phyloP scores from a whole-genome alignment of 2,113 vertebrate genomes.

The Gobius niger region DNA sequence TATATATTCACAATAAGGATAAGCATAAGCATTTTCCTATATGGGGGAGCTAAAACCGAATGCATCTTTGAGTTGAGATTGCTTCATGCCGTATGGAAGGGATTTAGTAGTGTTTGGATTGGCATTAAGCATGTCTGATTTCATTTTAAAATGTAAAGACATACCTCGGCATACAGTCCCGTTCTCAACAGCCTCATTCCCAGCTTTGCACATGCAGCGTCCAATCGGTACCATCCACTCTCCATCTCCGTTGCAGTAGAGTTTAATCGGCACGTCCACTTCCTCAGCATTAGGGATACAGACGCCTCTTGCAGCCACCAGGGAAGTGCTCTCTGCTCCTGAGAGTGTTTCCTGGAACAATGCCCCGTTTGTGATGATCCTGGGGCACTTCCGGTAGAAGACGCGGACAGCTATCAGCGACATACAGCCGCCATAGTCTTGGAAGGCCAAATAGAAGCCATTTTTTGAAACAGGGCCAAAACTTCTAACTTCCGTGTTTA shows the following conservation, averaged over 20 bases:
- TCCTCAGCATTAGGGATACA: conserved; percentile 94
- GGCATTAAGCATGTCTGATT: conserved; percentile 34
- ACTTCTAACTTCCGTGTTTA: conserved; percentile 96
- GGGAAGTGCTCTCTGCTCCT: conserved; percentile 93
- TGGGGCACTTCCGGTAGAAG: conserved; percentile 96
- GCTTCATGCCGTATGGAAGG: not conserved
- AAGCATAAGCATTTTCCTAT: conserved; percentile 15
- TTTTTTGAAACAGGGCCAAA: conserved; percentile 93
- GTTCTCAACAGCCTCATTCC: conserved; percentile 91
- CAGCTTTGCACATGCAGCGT: conserved; percentile 94
- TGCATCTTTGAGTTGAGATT: not conserved
- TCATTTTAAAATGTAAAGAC: conserved; percentile 26
- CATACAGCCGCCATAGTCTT: conserved; percentile 99
- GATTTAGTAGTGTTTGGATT: conserved; percentile 16
- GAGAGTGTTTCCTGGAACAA: conserved; percentile 94
- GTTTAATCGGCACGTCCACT: conserved; percentile 96
- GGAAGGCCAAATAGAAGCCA: conserved; percentile 97
- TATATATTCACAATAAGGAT: conserved; percentile 10
- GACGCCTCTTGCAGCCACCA: conserved; percentile 90
- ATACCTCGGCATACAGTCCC: conserved; percentile 94
- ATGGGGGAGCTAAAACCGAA: conserved; percentile 3
- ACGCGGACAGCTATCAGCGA: conserved; percentile 94
- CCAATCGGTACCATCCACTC: conserved; percentile 99
- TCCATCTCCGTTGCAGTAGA: conserved; percentile 96
- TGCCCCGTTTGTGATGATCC: conserved; percentile 89